Conservation (phyloP, 2,113 vertebrate species). For the Osmerus mordax region DNA sequence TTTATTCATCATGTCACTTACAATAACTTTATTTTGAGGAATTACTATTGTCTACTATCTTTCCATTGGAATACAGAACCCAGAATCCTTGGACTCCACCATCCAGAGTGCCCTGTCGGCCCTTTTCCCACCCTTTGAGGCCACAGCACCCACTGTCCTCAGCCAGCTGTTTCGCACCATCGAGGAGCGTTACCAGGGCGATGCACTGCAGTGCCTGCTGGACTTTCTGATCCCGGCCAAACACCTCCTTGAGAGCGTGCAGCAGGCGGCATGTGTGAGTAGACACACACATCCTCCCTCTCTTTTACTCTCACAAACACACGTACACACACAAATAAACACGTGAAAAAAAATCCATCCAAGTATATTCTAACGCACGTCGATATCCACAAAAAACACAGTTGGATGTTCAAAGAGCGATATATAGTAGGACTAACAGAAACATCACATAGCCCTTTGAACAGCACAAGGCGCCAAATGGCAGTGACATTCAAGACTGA, state of each 20-base stretch:
- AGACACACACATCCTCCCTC: neutral
- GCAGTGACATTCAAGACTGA: too few relatives aligned
- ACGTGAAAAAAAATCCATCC: neutral
- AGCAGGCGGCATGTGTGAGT: conserved; percentile 92
- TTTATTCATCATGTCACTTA: neutral
- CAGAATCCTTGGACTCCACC: conserved; percentile 80
- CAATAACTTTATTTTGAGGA: too few relatives aligned
- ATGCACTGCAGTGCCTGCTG: conserved; percentile 86
- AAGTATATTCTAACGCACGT: neutral
- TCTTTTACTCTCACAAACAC: neutral
- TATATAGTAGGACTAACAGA: neutral
- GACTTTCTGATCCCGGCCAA: conserved; percentile 93
- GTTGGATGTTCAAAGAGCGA: neutral
- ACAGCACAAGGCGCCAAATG: neutral
- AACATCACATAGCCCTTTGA: neutral
- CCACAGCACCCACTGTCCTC: conserved; percentile 84
- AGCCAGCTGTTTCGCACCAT: conserved; percentile 90
- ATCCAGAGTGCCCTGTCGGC: conserved; percentile 85
- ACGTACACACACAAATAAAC: neutral
- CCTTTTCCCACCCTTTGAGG: conserved; percentile 89
- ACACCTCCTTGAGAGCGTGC: conserved; percentile 86
- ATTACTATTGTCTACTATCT: neutral
- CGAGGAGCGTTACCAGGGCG: conserved; percentile 83
- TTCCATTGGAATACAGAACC: conserved; percentile 67
- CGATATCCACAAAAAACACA: neutral